These are phyloP conservation scores for Pachymerium ferrugineum DNA, from an alignment of 2,888 invertebrate species.

Conservation along the genomic window DNA sequence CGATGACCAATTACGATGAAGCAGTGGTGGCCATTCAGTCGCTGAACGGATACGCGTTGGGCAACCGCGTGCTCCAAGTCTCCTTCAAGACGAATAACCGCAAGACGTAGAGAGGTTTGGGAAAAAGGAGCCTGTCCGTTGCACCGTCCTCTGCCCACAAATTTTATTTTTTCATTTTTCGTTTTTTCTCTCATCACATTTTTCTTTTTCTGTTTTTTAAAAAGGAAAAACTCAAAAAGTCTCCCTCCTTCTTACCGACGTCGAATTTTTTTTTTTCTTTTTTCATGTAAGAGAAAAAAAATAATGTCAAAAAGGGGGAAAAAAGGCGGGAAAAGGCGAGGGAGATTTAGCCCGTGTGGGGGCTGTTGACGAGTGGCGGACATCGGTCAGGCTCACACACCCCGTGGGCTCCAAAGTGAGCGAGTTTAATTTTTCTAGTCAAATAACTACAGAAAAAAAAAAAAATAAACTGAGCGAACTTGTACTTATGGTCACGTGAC, in stretches of 20 bases:
- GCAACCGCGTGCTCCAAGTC: constrained; percentile 92
- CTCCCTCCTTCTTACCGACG: constrained; percentile 9
- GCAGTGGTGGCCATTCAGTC: constrained; percentile 93
- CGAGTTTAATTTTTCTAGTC: constrained; percentile 25
- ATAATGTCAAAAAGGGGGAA: not conserved
- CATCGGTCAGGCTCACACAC: constrained; percentile 24
- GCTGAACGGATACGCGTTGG: constrained; percentile 90
- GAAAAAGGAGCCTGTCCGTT: constrained; percentile 28
- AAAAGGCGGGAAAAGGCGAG: constrained; percentile 5
- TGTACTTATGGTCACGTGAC: constrained; percentile 27
- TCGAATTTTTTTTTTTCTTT: constrained; percentile 11
- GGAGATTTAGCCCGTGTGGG: constrained; percentile 11
- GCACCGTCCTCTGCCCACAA: not conserved
- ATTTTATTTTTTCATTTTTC: not conserved
- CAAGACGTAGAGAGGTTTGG: constrained; percentile 46
- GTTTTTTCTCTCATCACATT: not conserved
- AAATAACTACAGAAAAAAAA: constrained; percentile 14
- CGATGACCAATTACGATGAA: constrained; percentile 98
- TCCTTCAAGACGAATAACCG: constrained; percentile 76
- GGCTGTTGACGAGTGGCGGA: constrained; percentile 11
- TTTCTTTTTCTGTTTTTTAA: not conserved
- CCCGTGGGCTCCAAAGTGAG: constrained; percentile 24
- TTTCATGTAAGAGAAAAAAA: not conserved
- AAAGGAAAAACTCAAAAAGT: not conserved
- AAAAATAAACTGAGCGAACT: constrained; percentile 27